Percentiles rank a stretch among this genome's conserved stretches.
phyloP scores from a whole-genome alignment of 2,797 vertebrate genomes.

The Tauraco hartlaubi region DNA sequence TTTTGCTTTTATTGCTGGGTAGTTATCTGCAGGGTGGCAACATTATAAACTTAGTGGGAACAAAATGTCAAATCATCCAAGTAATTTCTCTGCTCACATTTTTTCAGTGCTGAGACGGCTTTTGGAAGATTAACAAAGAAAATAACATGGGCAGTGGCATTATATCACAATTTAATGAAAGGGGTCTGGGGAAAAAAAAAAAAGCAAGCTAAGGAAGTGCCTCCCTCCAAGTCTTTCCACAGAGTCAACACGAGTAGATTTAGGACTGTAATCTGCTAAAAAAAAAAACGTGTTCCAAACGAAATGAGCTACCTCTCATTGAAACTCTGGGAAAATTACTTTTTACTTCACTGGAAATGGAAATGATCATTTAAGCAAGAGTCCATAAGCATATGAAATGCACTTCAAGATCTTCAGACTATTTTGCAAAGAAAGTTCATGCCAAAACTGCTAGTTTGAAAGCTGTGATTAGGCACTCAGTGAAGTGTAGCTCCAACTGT shows the following conservation, averaged over 20 bases:
- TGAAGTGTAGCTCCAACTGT: neutral
- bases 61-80: conserved; percentile 18
- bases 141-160: conserved; percentile 4
- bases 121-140: conserved; percentile 40
- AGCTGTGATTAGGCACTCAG: neutral
- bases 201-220: conserved; percentile 2
- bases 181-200: neutral
- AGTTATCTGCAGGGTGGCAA: conserved; percentile 60
- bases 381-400: neutral
- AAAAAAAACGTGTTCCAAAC: neutral
- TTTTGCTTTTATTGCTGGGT: conserved; percentile 1
- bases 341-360: neutral
- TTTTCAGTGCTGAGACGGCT: neutral
- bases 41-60: neutral
- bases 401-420: neutral
- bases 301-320: neutral
- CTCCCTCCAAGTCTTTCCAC: neutral
- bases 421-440: neutral
- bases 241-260: neutral
- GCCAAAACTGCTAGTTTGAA: neutral
- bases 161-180: conserved; percentile 5
- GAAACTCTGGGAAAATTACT: neutral
- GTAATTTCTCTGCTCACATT: neutral
- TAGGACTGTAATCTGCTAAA: neutral
- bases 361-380: neutral